These are phyloP conservation scores for Aethina tumida DNA, from an alignment of 1,140 invertebrate genomes.

Conservation along the genomic window DNA sequence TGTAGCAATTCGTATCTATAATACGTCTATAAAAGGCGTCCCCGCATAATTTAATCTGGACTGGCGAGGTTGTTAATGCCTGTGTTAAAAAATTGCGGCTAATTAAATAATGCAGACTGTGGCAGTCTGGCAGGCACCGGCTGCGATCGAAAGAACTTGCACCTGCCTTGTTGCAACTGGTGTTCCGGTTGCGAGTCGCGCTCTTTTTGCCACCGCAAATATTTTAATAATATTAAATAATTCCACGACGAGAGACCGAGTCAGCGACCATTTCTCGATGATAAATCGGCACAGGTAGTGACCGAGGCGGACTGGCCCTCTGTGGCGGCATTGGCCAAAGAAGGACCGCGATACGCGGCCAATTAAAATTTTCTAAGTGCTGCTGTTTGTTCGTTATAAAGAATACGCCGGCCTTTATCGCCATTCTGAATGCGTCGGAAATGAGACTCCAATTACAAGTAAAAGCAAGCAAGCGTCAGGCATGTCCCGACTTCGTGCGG, in stretches of 20 bases:
- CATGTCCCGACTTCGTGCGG: constrained; percentile 30
- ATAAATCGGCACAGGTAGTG: constrained; percentile 19
- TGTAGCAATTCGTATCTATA: constrained; percentile 12
- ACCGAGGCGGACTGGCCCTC: constrained; percentile 9
- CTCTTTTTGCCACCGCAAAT: constrained; percentile 24
- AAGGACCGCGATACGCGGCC: constrained; percentile 26
- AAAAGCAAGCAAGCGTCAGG: constrained; percentile 29
- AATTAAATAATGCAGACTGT: constrained; percentile 26
- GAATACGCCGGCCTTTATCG: constrained; percentile 32
- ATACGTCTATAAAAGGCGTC: constrained; percentile 19
- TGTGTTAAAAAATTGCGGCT: constrained; percentile 22
- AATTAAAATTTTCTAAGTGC: constrained; percentile 36
- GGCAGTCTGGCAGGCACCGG: constrained; percentile 22
- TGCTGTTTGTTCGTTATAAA: constrained; percentile 26
- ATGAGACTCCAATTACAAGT: constrained; percentile 34
- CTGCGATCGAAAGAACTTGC: constrained; percentile 23
- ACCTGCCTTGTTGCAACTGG: constrained; percentile 22
- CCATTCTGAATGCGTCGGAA: constrained; percentile 34
- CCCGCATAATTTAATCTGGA: constrained; percentile 16
- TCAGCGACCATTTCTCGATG: constrained; percentile 23
- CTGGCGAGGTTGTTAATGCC: constrained; percentile 20
- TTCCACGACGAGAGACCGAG: constrained; percentile 17
- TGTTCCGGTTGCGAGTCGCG: constrained; percentile 17
- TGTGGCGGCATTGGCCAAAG: constrained; percentile 20
- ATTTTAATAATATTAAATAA: constrained; percentile 35